phyloP scores from a whole-genome alignment of 2,797 vertebrate species.

The Aulostomus chinensis region DNA sequence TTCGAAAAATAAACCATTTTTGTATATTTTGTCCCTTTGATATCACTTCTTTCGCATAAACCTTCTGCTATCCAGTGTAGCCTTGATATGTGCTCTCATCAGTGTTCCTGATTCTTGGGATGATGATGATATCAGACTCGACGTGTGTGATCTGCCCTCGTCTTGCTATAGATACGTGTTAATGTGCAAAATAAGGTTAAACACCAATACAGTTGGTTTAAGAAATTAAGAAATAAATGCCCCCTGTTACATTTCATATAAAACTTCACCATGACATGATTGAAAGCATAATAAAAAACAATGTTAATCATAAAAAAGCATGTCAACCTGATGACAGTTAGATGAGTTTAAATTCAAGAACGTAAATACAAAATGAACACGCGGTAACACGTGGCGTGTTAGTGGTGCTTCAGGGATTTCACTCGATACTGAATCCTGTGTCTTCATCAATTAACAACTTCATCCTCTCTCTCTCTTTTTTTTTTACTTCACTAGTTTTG shows the following conservation, averaged over 20 bases:
- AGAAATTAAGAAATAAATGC: conserved; percentile 69
- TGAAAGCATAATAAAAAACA: conserved; percentile 43
- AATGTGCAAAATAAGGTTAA: conserved; percentile 79
- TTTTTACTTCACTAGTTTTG: conserved; percentile 12
- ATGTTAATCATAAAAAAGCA: conserved; percentile 41
- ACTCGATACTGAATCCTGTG: no score
- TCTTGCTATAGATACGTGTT: conserved; percentile 75
- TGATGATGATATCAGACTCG: conserved; percentile 30
- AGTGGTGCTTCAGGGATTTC: no score
- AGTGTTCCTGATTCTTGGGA: conserved; percentile 52
- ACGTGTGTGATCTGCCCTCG: conserved; percentile 41
- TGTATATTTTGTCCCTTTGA: conserved; percentile 65
- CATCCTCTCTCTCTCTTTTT: conserved; percentile 17
- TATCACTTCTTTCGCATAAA: conserved; percentile 38
- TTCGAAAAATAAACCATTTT: conserved; percentile 64
- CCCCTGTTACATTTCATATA: conserved; percentile 61
- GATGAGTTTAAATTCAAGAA: conserved; percentile 51
- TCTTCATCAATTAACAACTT: conserved; percentile 37
- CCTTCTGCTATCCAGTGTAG: conserved; percentile 57
- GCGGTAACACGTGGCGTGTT: conserved; percentile 27
- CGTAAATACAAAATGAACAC: conserved; percentile 34
- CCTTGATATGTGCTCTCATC: conserved; percentile 59
- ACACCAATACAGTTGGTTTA: conserved; percentile 55
- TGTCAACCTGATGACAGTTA: conserved; percentile 34
- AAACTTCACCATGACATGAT: conserved; percentile 50